phyloP scores from a whole-genome alignment of 2,797 vertebrate genomes.

The Hypotaenidia philippensis region DNA sequence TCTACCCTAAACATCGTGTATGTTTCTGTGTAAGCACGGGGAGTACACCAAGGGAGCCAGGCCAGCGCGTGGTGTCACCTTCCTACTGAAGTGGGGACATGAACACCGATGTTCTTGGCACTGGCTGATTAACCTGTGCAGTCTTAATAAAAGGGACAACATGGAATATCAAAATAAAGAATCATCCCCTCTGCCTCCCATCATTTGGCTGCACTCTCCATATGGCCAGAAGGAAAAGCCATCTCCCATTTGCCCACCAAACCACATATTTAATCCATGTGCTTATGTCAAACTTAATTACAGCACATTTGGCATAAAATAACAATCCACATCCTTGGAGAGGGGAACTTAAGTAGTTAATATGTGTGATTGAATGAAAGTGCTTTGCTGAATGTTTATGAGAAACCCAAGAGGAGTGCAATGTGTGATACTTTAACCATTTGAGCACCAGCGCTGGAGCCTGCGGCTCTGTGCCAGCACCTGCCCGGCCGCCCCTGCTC shows the following conservation, averaged over 20 bases:
- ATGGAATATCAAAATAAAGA: slow-evolving; percentile 63
- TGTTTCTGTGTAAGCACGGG: fast-evolving
- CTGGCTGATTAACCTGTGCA: slow-evolving; percentile 50
- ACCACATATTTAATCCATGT: slow-evolving; percentile 99
- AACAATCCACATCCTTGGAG: slow-evolving; percentile 91
- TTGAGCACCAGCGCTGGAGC: background rate
- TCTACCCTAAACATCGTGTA: background rate
- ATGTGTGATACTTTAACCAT: slow-evolving; percentile 79
- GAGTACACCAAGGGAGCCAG: background rate
- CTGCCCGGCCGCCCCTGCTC: background rate
- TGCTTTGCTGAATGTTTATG: slow-evolving; percentile 84
- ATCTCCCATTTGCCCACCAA: slow-evolving; percentile 90
- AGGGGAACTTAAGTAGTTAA: slow-evolving; percentile 86
- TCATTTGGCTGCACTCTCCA: slow-evolving; percentile 76
- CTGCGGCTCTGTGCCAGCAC: fast-evolving
- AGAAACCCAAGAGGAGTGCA: slow-evolving; percentile 79
- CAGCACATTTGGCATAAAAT: slow-evolving; percentile 96
- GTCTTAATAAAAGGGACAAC: slow-evolving; percentile 54
- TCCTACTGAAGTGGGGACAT: background rate
- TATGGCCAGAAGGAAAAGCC: slow-evolving; percentile 83
- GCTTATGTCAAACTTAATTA: slow-evolving; percentile 99
- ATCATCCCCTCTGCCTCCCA: background rate
- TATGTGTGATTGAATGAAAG: slow-evolving; percentile 84
- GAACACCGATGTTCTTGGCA: background rate
- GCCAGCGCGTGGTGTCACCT: background rate